Evolutionary conservation across 1,140 invertebrate species (phyloP).

Genomic region (Heliconius eleuchia): DNA sequence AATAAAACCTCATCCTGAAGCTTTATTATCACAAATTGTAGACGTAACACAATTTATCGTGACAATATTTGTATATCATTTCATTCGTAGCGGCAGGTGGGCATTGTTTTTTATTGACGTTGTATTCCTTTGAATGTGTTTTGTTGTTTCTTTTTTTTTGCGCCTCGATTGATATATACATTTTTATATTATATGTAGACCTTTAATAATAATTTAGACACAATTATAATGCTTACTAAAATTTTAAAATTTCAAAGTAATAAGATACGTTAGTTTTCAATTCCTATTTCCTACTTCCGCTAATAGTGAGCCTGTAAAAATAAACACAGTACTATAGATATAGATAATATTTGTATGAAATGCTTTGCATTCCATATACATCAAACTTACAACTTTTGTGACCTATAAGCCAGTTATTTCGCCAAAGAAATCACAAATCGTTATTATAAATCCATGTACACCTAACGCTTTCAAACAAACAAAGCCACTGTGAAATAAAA

Average conservation of each 20-base stretch:
- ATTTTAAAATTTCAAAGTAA: too few species aligned
- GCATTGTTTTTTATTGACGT: not conserved
- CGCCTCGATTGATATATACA: not conserved
- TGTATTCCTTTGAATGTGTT: not conserved
- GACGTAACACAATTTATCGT: conserved; percentile 5
- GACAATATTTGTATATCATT: conserved; percentile 16
- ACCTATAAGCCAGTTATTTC: too few species aligned
- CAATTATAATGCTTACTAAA: too few species aligned
- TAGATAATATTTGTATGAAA: not conserved
- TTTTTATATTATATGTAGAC: not conserved
- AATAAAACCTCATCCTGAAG: not conserved
- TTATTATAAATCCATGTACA: not conserved
- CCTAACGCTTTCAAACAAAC: not conserved
- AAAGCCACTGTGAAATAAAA: not conserved
- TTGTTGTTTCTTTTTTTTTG: not conserved
- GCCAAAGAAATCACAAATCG: not conserved
- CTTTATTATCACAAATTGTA: conserved; percentile 4
- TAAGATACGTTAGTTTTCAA: too few species aligned
- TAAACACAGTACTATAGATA: too few species aligned
- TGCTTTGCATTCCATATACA: not conserved
- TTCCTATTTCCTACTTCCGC: too few species aligned
- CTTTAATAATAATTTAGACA: too few species aligned
- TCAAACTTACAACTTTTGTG: too few species aligned
- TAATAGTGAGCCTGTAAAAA: too few species aligned
- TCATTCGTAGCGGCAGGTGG: conserved; percentile 14